These are phyloP conservation scores for Drosophila azteca DNA, from an alignment of 1,140 invertebrate species.

Conservation along the genomic window DNA sequence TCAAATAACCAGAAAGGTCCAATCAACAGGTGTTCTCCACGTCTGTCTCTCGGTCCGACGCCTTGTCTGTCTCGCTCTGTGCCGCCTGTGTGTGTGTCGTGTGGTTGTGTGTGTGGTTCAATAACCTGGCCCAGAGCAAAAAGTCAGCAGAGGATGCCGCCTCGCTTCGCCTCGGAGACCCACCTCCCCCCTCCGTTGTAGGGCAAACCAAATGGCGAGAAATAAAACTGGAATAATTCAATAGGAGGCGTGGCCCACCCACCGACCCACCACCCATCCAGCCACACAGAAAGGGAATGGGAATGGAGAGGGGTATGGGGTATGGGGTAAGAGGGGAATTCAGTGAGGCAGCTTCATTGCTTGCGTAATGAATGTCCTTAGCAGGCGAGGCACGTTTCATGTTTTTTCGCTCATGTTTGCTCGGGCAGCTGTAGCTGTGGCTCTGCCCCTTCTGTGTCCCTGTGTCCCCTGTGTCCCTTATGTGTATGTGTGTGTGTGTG, in stretches of 20 bases:
- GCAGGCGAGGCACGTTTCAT: conserved; percentile 76
- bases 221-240: conserved; percentile 77
- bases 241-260: conserved; percentile 45
- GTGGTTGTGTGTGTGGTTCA: conserved; percentile 64
- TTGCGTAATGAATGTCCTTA: conserved; percentile 79
- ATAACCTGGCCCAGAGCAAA: conserved; percentile 57
- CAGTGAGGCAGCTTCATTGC: conserved; percentile 50
- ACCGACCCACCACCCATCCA: not conserved
- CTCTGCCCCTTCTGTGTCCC: not conserved
- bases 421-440: conserved; percentile 23
- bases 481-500: not conserved
- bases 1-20: conserved; percentile 44
- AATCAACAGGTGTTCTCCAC: conserved; percentile 47
- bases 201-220: conserved; percentile 52
- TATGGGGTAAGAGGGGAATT: not conserved
- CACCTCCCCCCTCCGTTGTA: not conserved
- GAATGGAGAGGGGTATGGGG: not conserved
- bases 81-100: conserved; percentile 5
- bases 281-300: not conserved
- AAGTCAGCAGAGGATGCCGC: conserved; percentile 43
- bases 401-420: conserved; percentile 73
- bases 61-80: conserved; percentile 6
- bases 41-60: conserved; percentile 9
- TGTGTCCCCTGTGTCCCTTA: too few relatives aligned
- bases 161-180: conserved; percentile 5